These are phyloP conservation scores for Zaprionus taronus DNA, from an alignment of 1,140 invertebrate species.

Conservation along the genomic window DNA sequence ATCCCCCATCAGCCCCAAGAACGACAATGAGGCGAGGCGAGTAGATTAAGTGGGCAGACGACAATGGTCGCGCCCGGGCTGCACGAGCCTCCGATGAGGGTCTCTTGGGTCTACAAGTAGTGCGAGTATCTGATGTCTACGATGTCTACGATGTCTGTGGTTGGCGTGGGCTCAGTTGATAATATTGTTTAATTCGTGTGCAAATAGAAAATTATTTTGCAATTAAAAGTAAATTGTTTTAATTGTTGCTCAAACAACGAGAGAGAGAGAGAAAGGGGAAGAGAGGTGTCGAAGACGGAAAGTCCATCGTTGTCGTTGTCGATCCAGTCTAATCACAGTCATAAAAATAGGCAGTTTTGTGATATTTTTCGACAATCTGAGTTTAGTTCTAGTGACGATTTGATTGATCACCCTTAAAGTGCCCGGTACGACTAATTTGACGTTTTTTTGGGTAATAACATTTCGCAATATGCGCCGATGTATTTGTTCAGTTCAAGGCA, in stretches of 20 bases:
- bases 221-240: slow-evolving; percentile 82
- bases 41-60: slow-evolving; percentile 65
- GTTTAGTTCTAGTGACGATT: slow-evolving; percentile 56
- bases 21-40: slow-evolving; percentile 1
- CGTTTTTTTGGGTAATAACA: slow-evolving; percentile 15
- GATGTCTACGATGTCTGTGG: slow-evolving; percentile 9
- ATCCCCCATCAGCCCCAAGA: slow-evolving; percentile 50
- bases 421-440: slow-evolving; percentile 28
- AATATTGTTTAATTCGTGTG: slow-evolving; percentile 80
- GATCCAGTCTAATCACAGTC: slow-evolving; percentile 56
- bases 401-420: slow-evolving; percentile 57
- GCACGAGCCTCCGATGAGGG: slow-evolving; percentile 47
- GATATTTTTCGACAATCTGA: slow-evolving; percentile 51
- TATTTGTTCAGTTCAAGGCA: slow-evolving; percentile 32
- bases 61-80: slow-evolving; percentile 6
- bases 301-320: neutral
- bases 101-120: slow-evolving; percentile 17
- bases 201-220: slow-evolving; percentile 83
- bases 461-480: slow-evolving; percentile 39
- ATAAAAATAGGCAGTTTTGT: slow-evolving; percentile 34
- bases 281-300: slow-evolving; percentile 23
- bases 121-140: neutral
- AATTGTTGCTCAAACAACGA: slow-evolving; percentile 77
- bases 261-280: neutral
- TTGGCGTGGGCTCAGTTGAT: slow-evolving; percentile 69